Evolutionary conservation across 2,113 vertebrate genomes (phyloP), one percentile per base, ranked within the genome.

Genomic region (Sinocyclocheilus rhinocerous): DNA sequence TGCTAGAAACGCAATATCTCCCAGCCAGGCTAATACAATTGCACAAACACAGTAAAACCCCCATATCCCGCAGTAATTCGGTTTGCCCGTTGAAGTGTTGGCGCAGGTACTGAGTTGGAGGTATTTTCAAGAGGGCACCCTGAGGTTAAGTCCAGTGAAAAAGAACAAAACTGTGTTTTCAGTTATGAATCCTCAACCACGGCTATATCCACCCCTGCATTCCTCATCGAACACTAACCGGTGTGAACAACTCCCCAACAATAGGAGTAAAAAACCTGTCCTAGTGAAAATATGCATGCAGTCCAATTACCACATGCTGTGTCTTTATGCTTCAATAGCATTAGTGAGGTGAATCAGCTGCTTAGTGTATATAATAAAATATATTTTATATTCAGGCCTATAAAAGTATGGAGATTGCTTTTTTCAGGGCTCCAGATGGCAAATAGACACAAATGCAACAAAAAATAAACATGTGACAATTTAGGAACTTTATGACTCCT

Each of bases 1-100:
- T 45, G 57, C 57, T 70, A 73, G 63, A 72, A 88, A 85, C n/a
- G 81, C 72, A 84, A 88, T 77, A 76, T 85, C 48, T 86, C 85
- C 33, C 29, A 20, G 85, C 36, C 75, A 73, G 69, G 55, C 86
- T 85, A 83, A 89, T 76, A 85, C 39, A 13, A 89, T 87, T 82
- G 81, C 72, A 63, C 77, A 84, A 82, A 85, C 52, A 24, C 73
- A 61, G 78, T 77, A 59, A 89, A 65, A 85, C 83, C 78, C 84
- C 52, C 29, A 84, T 85, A 76, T 63, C 76, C 78, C 9, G 8
- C 52, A 61, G 42, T 81, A 77, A 87, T 84, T 77, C 69, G 22
- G 36, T 87, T 89, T 77, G 24, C 80, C 73, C 80, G 55, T 10
- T 9, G 59, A 78, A 72, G 86, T 11, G 73, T 26, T 42, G 16